Base-by-base conservation (phyloP, 2,113 vertebrate genomes). In the Suncus etruscus region DNA sequence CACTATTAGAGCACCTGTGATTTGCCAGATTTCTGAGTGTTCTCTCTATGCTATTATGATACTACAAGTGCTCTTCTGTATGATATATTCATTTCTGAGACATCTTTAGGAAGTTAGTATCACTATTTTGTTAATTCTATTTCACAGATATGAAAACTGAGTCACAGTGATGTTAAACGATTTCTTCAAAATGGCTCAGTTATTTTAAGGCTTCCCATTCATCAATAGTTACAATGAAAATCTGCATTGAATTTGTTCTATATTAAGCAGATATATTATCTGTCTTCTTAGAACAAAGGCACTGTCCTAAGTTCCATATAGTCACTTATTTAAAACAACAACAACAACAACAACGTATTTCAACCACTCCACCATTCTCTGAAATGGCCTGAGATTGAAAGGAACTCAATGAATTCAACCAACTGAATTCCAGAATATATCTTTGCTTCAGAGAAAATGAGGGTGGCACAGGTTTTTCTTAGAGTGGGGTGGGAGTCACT, bases 71-170 rank as follows among this genome's bases (percentile, higher is more conserved):
- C 58, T 61, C 58, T 61, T 15, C 68, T 69, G 6, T 76, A 8
- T 12, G 8, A 11, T 20, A 14, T 27, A 54, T 48, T 81, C 63
- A 61, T 86, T 82, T 39, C n/a, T 92, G 25, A 8, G 6, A 66
- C 65, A 66, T 27, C 65, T 25, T 27, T 66, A 8, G 65, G 31
- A 47, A 24, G 29, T 61, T 22, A 5, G 25, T 5, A 9, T 76
- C 74, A 58, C 58, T 82, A 22, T 54, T 25, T 68, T 24, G 72
- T 68, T 22, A 77, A 50, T 6, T 77, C 66, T 18, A 77, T 66
- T 87, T 86, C 58, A 61, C 27, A 85, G 61, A 10, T 65, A 27
- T 80, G 50, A 16, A 82, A 92, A 82, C 25, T 10, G 45, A 47
- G 29, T n/a, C 73, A 20, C 47, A 25, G 66, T 39, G 65, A 83